Evolutionary conservation across 1,140 invertebrate genomes (phyloP), one percentile per base, ranked within the genome.

Genomic region (Trialeurodes vaporariorum): DNA sequence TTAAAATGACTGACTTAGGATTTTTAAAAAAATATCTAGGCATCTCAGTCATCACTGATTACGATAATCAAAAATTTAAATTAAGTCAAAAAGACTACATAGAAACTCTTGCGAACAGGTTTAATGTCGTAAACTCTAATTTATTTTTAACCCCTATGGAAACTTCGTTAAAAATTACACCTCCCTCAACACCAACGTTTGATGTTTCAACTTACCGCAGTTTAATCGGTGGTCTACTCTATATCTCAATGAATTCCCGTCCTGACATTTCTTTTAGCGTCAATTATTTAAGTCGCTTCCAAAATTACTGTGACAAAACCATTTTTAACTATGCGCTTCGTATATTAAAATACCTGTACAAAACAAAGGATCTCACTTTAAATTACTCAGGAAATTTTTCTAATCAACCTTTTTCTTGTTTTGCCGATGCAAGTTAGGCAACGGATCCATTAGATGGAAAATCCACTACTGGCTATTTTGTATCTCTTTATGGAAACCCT

Each of bases 201-300:
- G 63, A 66, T 25, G 40, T 70, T 63, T 62, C 70, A 40, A 61
- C 71, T 27, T 79, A 75, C 68, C 71, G 70, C 61, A 59, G 74
- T 22, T 58, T 78, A 11, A 71, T 79, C 23, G 77, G 76, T 25
- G 70, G 71, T 21, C 69, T 83, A 13, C 75, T 80, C 72, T 82
- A 81, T 72, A 64, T 81, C 9, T 64, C 75, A 13, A 68, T 76
- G n/a, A 68, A 72, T 0, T 80, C 79, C 17, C 66, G 80, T 26
- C 81, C 80, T 61, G 81, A 82, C 70, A 79, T 82, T 24, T 68
- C 77, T 1, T 81, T 71, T 73, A 72, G 77, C 25, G 78, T 82
- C 0, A 76, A 73, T 69, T 75, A 73, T 59, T 69, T 81, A 23
- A 78, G 77, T 65, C 78, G 80, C 69, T 82, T 79, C 68, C 77